These are phyloP conservation scores for Mylabris phalerata DNA, from an alignment of 1,140 invertebrate species.

Conservation along the genomic window DNA sequence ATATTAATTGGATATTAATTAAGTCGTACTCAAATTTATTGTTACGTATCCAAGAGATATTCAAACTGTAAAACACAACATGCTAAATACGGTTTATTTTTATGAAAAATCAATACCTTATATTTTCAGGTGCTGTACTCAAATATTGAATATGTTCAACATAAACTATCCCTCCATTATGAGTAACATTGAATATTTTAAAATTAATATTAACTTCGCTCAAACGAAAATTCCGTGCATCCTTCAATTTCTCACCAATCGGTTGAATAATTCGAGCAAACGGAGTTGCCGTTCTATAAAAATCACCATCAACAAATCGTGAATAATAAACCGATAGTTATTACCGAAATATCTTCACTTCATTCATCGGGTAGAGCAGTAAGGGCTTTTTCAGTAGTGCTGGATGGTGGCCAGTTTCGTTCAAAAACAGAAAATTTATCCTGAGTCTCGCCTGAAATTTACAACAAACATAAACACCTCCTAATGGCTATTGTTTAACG, in stretches of 20 bases:
- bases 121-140: constrained; percentile 12
- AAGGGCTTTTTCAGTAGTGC: neutral
- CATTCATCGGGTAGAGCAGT: constrained; percentile 10
- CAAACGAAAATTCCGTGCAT: constrained; percentile 27
- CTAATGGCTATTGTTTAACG: neutral
- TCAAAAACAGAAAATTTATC: constrained; percentile 8
- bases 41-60: constrained; percentile 46
- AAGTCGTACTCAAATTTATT: constrained; percentile 39
- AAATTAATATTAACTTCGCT: constrained; percentile 7
- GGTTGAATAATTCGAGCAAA: constrained; percentile 43
- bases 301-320: neutral
- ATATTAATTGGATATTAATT: constrained; percentile 43
- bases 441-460: constrained; percentile 11
- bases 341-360: constrained; percentile 18
- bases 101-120: constrained; percentile 16
- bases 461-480: neutral
- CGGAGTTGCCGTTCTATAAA: constrained; percentile 38
- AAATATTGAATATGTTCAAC: constrained; percentile 44
- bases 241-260: constrained; percentile 25
- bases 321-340: neutral
- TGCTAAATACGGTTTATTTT: neutral
- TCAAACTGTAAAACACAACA: constrained; percentile 36
- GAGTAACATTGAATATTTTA: constrained; percentile 48
- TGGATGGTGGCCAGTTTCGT: constrained; percentile 5
- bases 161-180: constrained; percentile 50